Evolutionary conservation across 2,888 invertebrate species (phyloP).

Genomic region (Diloba caeruleocephala): DNA sequence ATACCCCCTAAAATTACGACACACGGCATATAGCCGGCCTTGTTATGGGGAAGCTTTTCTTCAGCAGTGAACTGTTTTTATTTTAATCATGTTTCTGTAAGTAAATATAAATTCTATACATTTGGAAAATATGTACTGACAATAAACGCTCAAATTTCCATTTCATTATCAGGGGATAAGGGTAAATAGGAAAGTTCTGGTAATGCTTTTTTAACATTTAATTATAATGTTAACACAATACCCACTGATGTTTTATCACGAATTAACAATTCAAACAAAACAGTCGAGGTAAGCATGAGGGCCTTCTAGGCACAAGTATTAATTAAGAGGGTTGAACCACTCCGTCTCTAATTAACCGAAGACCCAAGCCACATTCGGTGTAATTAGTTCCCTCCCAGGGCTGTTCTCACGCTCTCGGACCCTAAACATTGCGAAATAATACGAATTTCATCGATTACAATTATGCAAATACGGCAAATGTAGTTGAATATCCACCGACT

Average conservation of each 20-base stretch:
- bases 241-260: conserved; percentile 78
- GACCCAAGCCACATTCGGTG: conserved; percentile 85
- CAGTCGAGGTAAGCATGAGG: conserved; percentile 80
- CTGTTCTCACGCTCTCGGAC: conserved; percentile 84
- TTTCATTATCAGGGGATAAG: conserved; percentile 36
- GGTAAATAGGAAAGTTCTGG: conserved; percentile 42
- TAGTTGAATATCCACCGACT: conserved; percentile 32
- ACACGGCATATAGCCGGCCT: too few species aligned
- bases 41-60: too few species aligned
- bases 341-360: conserved; percentile 88
- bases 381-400: conserved; percentile 87
- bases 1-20: too few species aligned
- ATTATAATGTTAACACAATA: conserved; percentile 77
- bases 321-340: conserved; percentile 88
- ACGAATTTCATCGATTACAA: conserved; percentile 77
- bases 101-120: conserved; percentile 6
- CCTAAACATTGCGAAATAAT: conserved; percentile 73
- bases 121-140: conserved; percentile 13
- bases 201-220: conserved; percentile 65
- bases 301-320: conserved; percentile 84
- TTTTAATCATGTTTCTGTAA: conserved; percentile 3
- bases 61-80: neutral
- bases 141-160: conserved; percentile 28
- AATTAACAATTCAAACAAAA: conserved; percentile 86
- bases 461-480: conserved; percentile 70